Evolutionary conservation across 2,888 invertebrate species (phyloP).

Genomic region (Lacanobia wlatinum): DNA sequence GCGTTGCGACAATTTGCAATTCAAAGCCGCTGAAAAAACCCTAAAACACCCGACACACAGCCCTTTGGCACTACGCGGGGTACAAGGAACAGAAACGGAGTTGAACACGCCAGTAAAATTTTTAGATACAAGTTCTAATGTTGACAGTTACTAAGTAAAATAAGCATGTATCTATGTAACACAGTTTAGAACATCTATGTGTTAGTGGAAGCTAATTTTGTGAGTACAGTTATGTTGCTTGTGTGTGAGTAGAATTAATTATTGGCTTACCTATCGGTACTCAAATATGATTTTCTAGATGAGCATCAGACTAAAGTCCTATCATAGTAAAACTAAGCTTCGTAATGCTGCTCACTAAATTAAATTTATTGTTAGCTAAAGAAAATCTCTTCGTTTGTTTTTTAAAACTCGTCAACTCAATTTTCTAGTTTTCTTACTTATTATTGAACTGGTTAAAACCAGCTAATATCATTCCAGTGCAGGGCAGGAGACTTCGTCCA

Average conservation of each 20-base stretch:
- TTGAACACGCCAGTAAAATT: background rate
- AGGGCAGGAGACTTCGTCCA: rapidly evolving
- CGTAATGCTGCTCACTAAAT: background rate
- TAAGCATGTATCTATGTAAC: background rate
- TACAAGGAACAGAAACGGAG: conserved; percentile 64
- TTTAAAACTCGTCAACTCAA: background rate
- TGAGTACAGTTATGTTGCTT: background rate
- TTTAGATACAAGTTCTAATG: background rate
- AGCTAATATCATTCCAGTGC: background rate
- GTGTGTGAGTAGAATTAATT: background rate
- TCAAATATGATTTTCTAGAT: background rate
- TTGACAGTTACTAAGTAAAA: background rate
- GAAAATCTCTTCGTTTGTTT: background rate
- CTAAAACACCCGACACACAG: conserved; percentile 89
- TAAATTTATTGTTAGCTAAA: background rate
- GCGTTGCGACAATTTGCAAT: conserved; percentile 86
- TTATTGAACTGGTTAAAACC: background rate
- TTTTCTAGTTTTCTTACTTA: background rate
- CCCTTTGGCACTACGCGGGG: conserved; percentile 81
- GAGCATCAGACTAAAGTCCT: background rate
- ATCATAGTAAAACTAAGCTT: background rate
- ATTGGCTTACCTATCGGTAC: background rate
- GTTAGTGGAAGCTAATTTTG: background rate
- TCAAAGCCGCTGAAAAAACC: conserved; percentile 90
- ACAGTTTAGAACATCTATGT: background rate